phyloP scores from a whole-genome alignment of 2,888 invertebrate genomes.

The Tolmerus cingulatus region DNA sequence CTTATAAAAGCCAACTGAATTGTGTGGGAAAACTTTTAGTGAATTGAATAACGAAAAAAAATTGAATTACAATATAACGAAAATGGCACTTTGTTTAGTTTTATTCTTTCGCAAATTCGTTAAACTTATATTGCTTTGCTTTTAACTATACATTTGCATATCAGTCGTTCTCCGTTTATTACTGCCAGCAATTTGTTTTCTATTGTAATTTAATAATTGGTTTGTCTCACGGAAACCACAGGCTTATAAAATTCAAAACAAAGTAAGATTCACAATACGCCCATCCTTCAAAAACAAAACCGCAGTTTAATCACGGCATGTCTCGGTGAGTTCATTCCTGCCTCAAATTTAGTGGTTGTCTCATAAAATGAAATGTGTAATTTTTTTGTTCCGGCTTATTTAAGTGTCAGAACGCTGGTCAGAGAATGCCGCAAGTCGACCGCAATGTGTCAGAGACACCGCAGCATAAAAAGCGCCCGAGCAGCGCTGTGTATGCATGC shows the following conservation, averaged over 20 bases:
- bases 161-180: not conserved
- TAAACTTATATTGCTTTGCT: too few relatives aligned
- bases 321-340: not conserved
- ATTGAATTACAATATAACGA: too few relatives aligned
- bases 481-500: slow-evolving; percentile 11
- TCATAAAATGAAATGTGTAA: not conserved
- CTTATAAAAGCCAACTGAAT: too few relatives aligned
- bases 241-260: not conserved
- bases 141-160: not conserved
- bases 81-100: too few relatives aligned
- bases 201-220: not conserved
- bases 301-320: slow-evolving; percentile 10
- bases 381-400: not conserved
- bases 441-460: not conserved
- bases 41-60: too few relatives aligned
- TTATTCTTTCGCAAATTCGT: too few relatives aligned
- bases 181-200: not conserved
- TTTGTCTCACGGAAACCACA: not conserved
- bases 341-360: not conserved
- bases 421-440: not conserved
- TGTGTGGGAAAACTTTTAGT: too few relatives aligned
- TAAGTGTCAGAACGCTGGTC: slow-evolving; percentile 11
- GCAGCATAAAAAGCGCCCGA: not conserved
- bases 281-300: not conserved
- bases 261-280: not conserved